A percentile compares a stretch with the other conserved stretches of the same genome.
These are phyloP conservation scores for Sebastes schlegelii DNA, from an alignment of 2,113 vertebrate species.

Conservation along the genomic window DNA sequence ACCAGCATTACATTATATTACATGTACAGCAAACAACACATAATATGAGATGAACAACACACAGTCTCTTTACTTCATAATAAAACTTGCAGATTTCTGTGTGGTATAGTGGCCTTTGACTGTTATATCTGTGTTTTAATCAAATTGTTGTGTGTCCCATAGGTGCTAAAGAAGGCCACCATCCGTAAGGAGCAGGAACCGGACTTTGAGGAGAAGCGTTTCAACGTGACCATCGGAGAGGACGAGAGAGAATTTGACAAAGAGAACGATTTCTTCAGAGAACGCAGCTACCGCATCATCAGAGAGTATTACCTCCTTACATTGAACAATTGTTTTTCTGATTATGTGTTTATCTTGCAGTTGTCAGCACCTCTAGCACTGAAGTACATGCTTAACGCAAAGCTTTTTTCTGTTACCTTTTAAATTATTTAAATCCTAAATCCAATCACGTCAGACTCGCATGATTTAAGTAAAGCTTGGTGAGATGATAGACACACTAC, in stretches of 20 bases:
- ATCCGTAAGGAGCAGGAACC: slow-evolving; percentile 99
- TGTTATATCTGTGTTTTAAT: neutral
- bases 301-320: slow-evolving; percentile 82
- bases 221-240: slow-evolving; percentile 97
- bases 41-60: neutral
- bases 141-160: neutral
- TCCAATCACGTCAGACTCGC: neutral
- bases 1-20: neutral
- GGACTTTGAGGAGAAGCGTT: slow-evolving; percentile 98
- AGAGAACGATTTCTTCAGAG: slow-evolving; percentile 96
- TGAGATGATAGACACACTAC: neutral
- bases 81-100: neutral
- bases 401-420: neutral
- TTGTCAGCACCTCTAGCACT: neutral
- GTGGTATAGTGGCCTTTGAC: neutral
- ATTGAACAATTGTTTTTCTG: neutral
- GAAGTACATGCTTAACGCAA: neutral
- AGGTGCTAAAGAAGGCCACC: slow-evolving; percentile 98
- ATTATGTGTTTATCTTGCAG: neutral
- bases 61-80: neutral
- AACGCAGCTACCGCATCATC: slow-evolving; percentile 96
- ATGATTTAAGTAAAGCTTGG: neutral
- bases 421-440: neutral
- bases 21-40: neutral
- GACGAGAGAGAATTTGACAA: slow-evolving; percentile 98